Evolutionary conservation across 2,113 vertebrate species (phyloP), one percentile per base, ranked within the genome.

Genomic region (Carettochelys insculpta): DNA sequence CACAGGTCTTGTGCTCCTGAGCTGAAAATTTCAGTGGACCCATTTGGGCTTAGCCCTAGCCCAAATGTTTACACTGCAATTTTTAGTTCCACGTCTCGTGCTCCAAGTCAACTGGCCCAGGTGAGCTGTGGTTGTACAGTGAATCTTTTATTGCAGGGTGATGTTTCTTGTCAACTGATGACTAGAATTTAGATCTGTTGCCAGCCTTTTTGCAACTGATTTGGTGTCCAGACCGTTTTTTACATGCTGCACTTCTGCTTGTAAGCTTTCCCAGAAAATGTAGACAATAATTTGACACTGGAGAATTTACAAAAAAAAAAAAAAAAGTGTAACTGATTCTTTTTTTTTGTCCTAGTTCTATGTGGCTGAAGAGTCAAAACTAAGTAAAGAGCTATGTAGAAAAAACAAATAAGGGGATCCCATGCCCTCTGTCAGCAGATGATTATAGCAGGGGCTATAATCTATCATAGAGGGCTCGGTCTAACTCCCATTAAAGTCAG

Each of bases 151-250:
- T n/a, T 68, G n/a, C 61, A 68, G 61, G 19, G 61, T 68, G n/a
- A 68, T 38, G n/a, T 68, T 38, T n/a, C 19, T 68, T 92, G 80
- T 87, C 85, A 94, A 91, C 79, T 48, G 41, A 58, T 82, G 22
- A 76, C 27, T 78, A 83, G 80, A 43, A 85, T 93, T 90, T 85
- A 94, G 89, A 50, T 88, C 34, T 61, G 6, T 79, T 85, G 90
- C 92, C 85, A 93, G 87, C 41, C 34, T 80, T 83, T 17, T 90
- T 89, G 87, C 73, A 93, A 51, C 73, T 88, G 43, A 78, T 92
- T 92, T 88, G 53, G 25, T 88, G 53, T 71, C 80, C 65, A 85
- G 80, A 80, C 24, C 79, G 31, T 94, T 93, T 95, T 95, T 68
- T 77, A 86, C 11, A 1, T 54, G 87, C 92, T 92, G 94, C 25